Evolutionary conservation across 2,888 invertebrate genomes (phyloP).

Genomic region (Andrena fulva): DNA sequence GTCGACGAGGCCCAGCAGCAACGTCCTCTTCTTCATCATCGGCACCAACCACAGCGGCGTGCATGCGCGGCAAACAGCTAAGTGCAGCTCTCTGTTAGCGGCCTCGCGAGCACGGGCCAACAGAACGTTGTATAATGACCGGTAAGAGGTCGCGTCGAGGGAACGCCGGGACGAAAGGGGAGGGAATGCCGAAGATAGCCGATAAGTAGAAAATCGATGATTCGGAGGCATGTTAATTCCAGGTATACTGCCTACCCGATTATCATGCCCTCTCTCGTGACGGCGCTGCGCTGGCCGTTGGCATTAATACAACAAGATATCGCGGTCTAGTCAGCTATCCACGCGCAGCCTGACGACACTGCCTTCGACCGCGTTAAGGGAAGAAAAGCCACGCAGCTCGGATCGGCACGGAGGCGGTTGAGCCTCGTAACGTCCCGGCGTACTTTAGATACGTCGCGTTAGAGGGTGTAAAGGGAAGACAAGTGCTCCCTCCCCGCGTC

Average conservation of each 20-base stretch:
- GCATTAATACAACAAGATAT: slow-evolving; percentile 72
- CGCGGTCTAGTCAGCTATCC: slow-evolving; percentile 52
- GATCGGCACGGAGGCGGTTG: slow-evolving; percentile 36
- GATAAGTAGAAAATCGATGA: slow-evolving; percentile 82
- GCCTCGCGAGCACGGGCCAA: slow-evolving; percentile 58
- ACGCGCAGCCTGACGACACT: slow-evolving; percentile 53
- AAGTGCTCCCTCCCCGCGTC: slow-evolving; percentile 6
- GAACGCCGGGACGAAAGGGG: slow-evolving; percentile 7
- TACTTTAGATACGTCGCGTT: slow-evolving; percentile 30
- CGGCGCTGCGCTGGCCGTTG: slow-evolving; percentile 65
- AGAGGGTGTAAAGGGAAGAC: slow-evolving; percentile 13
- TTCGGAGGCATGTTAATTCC: slow-evolving; percentile 78
- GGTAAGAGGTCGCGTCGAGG: slow-evolving; percentile 71
- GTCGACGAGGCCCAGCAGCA: slow-evolving; percentile 29
- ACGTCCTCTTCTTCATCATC: slow-evolving; percentile 65
- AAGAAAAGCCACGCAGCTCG: slow-evolving; percentile 6
- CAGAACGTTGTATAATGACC: slow-evolving; percentile 68
- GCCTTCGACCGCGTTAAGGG: slow-evolving; percentile 29
- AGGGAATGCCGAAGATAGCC: slow-evolving; percentile 69
- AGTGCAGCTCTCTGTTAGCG: slow-evolving; percentile 67
- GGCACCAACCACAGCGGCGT: slow-evolving; percentile 45
- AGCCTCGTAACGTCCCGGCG: slow-evolving; percentile 30
- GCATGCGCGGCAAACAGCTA: slow-evolving; percentile 54
- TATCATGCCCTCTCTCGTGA: slow-evolving; percentile 64
- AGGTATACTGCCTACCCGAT: slow-evolving; percentile 64